These are phyloP conservation scores for Onthophagus taurus DNA, from an alignment of 1,140 invertebrate species.

Conservation along the genomic window DNA sequence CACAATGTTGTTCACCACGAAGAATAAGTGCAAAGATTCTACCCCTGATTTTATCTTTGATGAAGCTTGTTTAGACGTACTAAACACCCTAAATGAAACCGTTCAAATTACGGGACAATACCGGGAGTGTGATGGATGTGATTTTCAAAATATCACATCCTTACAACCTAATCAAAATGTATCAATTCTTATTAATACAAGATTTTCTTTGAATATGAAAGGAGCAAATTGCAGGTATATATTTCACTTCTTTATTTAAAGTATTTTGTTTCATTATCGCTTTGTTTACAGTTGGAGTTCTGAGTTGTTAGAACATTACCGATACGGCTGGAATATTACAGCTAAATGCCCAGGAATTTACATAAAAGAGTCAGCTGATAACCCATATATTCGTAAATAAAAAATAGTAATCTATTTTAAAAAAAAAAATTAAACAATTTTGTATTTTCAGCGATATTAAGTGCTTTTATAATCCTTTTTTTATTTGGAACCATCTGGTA, in stretches of 20 bases:
- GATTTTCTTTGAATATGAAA: slow-evolving; percentile 36
- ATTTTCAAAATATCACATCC: slow-evolving; percentile 30
- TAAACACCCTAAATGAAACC: slow-evolving; percentile 32
- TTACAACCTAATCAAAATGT: slow-evolving; percentile 31
- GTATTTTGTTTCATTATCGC: slow-evolving; percentile 7
- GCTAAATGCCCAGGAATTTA: slow-evolving; percentile 36
- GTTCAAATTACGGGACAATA: slow-evolving; percentile 35
- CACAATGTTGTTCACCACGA: too few relatives aligned
- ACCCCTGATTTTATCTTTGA: slow-evolving; percentile 35
- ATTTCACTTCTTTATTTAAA: slow-evolving; percentile 14
- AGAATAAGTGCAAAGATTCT: too few relatives aligned
- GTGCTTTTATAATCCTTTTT: slow-evolving; percentile 38
- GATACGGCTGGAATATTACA: slow-evolving; percentile 45
- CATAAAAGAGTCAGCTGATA: slow-evolving; percentile 36
- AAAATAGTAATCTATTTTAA: neutral
- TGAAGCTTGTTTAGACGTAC: slow-evolving; percentile 41
- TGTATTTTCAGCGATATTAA: slow-evolving; percentile 39
- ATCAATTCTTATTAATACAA: slow-evolving; percentile 39
- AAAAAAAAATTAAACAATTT: neutral
- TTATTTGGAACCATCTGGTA: slow-evolving; percentile 35
- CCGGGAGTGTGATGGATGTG: slow-evolving; percentile 40
- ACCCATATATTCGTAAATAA: slow-evolving; percentile 44
- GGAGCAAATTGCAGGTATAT: slow-evolving; percentile 37
- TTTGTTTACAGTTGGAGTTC: slow-evolving; percentile 10
- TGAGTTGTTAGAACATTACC: slow-evolving; percentile 42